These are phyloP conservation scores for Orbicella faveolata DNA, from an alignment of 64 coral and sea anemone genomes.

Conservation along the genomic window DNA sequence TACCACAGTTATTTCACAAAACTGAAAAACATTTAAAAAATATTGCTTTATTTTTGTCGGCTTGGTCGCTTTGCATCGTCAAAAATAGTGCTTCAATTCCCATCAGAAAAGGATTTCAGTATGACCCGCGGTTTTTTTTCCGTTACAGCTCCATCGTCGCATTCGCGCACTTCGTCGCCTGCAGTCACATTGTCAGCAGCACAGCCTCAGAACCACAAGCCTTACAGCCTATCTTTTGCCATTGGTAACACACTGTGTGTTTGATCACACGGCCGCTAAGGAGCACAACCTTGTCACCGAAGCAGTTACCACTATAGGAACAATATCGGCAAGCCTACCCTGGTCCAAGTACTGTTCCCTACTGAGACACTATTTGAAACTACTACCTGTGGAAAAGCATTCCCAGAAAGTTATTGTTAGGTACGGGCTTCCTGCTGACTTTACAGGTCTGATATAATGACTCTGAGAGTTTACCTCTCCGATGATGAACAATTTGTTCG, in stretches of 20 bases:
- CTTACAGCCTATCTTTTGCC: slow-evolving; percentile 79
- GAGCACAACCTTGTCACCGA: slow-evolving; percentile 85
- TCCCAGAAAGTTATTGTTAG: slow-evolving; percentile 82
- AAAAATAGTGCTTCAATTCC: too few species aligned
- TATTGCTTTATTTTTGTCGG: too few species aligned
- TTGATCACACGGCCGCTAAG: slow-evolving; percentile 71
- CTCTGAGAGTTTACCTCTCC: too few species aligned
- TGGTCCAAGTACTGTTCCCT: slow-evolving; percentile 84
- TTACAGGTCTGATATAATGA: too few species aligned
- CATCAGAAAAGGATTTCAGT: too few species aligned
- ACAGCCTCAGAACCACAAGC: slow-evolving; percentile 54
- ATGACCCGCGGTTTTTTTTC: background rate
- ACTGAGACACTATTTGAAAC: slow-evolving; percentile 76
- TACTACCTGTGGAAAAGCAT: slow-evolving; percentile 60
- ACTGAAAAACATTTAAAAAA: too few species aligned
- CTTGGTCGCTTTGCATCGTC: too few species aligned
- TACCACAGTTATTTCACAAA: too few species aligned
- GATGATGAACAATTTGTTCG: too few species aligned
- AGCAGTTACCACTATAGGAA: slow-evolving; percentile 74
- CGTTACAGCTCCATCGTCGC: slow-evolving; percentile 85
- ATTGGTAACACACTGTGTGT: slow-evolving; percentile 80
- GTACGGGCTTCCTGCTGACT: slow-evolving; percentile 21
- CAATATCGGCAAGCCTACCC: slow-evolving; percentile 71
- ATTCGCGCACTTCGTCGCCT: slow-evolving; percentile 80
- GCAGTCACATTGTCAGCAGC: slow-evolving; percentile 60